A percentile compares a stretch with the other conserved stretches of the same genome.
Evolutionary conservation across 35 echinoderm and acorn worm species (phyloP).

Genomic region (Anneissia japonica): DNA sequence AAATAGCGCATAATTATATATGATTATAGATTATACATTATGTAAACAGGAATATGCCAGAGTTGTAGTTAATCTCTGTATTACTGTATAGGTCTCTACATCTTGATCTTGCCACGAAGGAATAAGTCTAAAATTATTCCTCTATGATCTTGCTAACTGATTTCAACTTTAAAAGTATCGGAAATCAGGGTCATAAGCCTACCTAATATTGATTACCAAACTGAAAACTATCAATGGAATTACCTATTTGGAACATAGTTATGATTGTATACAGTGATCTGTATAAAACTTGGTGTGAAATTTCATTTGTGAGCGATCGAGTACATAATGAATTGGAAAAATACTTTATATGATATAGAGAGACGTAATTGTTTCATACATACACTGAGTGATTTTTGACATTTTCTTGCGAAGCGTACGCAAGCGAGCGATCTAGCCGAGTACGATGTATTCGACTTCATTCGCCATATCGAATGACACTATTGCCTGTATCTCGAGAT

Average conservation of each 20-base stretch:
- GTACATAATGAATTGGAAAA: slow-evolving; percentile 2
- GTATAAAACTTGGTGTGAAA: not conserved
- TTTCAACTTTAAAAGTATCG: too few relatives aligned
- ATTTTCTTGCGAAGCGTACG: not conserved
- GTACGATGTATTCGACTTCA: not conserved
- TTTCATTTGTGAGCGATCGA: slow-evolving; percentile 1
- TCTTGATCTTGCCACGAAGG: too few relatives aligned
- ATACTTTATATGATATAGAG: not conserved
- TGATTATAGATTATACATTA: too few relatives aligned
- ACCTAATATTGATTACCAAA: not conserved
- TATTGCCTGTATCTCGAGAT: not conserved
- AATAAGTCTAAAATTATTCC: too few relatives aligned
- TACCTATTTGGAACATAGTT: not conserved
- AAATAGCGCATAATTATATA: too few relatives aligned
- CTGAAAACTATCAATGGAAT: not conserved
- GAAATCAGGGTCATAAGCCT: not conserved
- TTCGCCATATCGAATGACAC: not conserved
- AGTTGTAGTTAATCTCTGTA: too few relatives aligned
- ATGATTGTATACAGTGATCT: not conserved
- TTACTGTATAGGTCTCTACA: too few relatives aligned
- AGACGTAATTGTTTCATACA: not conserved
- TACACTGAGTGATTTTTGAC: not conserved
- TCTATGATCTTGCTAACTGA: too few relatives aligned
- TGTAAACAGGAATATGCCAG: too few relatives aligned
- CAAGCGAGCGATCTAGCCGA: not conserved